A percentile compares a stretch with the other conserved stretches of the same genome.
These are phyloP conservation scores for Recurvirostra avosetta DNA, from an alignment of 2,113 vertebrate species.

Conservation along the genomic window DNA sequence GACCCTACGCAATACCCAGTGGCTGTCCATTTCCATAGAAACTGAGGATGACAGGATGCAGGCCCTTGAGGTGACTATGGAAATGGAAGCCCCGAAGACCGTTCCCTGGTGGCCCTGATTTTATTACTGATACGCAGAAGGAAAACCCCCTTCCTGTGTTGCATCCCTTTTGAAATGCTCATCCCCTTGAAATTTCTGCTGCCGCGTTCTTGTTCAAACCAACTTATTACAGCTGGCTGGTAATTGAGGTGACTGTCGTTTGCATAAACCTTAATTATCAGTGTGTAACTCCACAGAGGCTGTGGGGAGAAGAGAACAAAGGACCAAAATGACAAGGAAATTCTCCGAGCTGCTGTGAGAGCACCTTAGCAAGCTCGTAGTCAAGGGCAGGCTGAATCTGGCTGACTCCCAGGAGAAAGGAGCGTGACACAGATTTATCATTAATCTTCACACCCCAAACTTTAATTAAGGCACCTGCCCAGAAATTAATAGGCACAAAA, in stretches of 20 bases:
- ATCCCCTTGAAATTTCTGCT: slow-evolving; percentile 10
- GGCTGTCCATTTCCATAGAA: neutral
- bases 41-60: neutral
- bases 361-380: neutral
- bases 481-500: slow-evolving; percentile 37
- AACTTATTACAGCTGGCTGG: neutral
- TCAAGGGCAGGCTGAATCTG: neutral
- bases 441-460: slow-evolving; percentile 26
- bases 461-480: slow-evolving; percentile 49
- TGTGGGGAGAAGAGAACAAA: slow-evolving; percentile 28
- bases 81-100: neutral
- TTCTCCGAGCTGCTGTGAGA: neutral
- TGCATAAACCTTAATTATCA: slow-evolving; percentile 26
- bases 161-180: accelerated
- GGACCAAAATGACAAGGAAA: neutral
- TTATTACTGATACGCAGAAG: neutral
- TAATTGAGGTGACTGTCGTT: neutral
- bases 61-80: neutral
- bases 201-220: neutral
- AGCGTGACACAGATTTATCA: neutral
- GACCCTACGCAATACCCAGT: neutral
- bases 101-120: neutral
- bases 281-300: neutral
- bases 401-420: neutral
- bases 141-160: neutral